Evolutionary conservation across 2,888 invertebrate species (phyloP).

Genomic region (Ametastegia equiseti): DNA sequence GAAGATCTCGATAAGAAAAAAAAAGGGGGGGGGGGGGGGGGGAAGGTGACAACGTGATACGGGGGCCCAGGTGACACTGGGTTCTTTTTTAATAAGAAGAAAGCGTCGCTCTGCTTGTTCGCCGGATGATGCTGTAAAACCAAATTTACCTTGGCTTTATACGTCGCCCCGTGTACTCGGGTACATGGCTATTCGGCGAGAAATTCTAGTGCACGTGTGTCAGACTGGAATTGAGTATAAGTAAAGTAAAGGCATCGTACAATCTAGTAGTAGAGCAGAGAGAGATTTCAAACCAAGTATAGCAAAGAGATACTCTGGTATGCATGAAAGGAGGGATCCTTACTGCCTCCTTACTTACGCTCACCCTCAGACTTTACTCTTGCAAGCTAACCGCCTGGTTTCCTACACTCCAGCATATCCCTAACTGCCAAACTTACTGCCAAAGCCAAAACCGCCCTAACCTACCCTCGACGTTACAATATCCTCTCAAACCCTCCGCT

Average conservation of each 20-base stretch:
- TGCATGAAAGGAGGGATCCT: conserved; percentile 72
- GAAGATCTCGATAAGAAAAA: neutral
- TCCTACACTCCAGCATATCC: conserved; percentile 62
- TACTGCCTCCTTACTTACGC: conserved; percentile 42
- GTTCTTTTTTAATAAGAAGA: conserved; percentile 48
- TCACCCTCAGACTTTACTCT: conserved; percentile 44
- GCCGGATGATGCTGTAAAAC: conserved; percentile 36
- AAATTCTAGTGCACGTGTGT: conserved; percentile 42
- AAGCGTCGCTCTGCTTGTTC: neutral
- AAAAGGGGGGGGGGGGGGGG: too few relatives aligned
- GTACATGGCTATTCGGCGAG: neutral
- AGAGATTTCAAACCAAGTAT: conserved; percentile 57
- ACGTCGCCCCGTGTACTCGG: neutral
- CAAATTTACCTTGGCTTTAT: conserved; percentile 29
- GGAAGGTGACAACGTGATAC: neutral
- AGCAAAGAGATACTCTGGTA: conserved; percentile 68
- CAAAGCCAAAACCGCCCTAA: conserved; percentile 50
- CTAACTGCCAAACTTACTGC: conserved; percentile 71
- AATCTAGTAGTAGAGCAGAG: conserved; percentile 56
- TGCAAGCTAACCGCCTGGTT: conserved; percentile 35
- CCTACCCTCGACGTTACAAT: conserved; percentile 35
- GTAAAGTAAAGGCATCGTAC: conserved; percentile 47
- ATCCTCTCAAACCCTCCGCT: neutral
- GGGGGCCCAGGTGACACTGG: conserved; percentile 42
- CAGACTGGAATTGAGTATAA: conserved; percentile 32